Percentiles rank a stretch among this genome's conserved stretches.
Conservation (phyloP, 2,113 vertebrate species). For the Coturnix japonica region DNA sequence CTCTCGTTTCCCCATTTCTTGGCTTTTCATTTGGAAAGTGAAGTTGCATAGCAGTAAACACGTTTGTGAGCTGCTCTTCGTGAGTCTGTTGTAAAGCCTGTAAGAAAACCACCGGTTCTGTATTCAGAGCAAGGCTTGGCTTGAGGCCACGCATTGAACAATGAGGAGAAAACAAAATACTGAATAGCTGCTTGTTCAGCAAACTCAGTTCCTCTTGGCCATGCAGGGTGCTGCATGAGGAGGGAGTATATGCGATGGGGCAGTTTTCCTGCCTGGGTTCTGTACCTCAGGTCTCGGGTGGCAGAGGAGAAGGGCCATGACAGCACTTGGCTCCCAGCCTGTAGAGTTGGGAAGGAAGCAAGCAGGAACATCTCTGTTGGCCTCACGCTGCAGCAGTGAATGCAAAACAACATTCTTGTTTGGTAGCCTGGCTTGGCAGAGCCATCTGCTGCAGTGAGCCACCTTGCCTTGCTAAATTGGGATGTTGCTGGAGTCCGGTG, state of each 20-base stretch:
- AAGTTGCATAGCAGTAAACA: not conserved
- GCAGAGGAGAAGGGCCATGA: not conserved
- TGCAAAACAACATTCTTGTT: not conserved
- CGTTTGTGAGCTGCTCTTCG: not conserved
- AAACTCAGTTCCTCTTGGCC: slow-evolving; percentile 20
- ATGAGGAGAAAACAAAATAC: slow-evolving; percentile 70
- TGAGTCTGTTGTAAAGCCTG: slow-evolving; percentile 3
- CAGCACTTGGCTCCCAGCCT: not conserved
- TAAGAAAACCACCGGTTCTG: slow-evolving; percentile 48
- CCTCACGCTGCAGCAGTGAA: not conserved
- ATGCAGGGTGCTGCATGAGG: not conserved
- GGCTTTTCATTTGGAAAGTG: not conserved
- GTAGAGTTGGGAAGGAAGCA: not conserved
- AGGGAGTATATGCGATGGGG: not conserved
- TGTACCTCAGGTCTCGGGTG: not conserved
- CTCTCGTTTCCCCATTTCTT: not conserved
- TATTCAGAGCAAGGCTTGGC: slow-evolving; percentile 65
- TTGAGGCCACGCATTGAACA: slow-evolving; percentile 6
- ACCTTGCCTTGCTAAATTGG: not conserved
- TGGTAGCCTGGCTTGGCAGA: not conserved
- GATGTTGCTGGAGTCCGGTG: not conserved
- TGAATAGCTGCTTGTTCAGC: slow-evolving; percentile 71
- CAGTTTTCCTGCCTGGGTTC: not conserved
- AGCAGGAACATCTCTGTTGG: not conserved
- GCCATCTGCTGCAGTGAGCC: not conserved